Evolutionary conservation across 2,113 vertebrate species (phyloP).

Genomic region (Dascyllus trimaculatus): DNA sequence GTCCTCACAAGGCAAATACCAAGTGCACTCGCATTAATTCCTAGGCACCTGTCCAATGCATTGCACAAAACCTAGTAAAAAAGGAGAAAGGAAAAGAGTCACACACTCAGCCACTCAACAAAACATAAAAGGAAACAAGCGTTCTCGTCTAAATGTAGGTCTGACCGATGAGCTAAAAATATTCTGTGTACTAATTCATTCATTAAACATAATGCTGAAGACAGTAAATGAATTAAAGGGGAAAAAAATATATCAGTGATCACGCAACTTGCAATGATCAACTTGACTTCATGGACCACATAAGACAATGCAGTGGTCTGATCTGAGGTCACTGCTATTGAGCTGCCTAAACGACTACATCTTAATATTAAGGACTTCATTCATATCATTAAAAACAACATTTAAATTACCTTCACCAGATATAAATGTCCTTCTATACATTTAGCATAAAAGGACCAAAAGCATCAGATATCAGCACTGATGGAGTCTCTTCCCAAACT

Average conservation of each 20-base stretch:
- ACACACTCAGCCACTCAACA: neutral
- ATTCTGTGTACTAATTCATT: neutral
- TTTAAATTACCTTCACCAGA: neutral
- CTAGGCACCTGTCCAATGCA: constrained; percentile 88
- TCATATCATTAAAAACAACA: neutral
- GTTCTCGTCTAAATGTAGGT: neutral
- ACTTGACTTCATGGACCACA: neutral
- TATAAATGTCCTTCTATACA: neutral
- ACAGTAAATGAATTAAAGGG: neutral
- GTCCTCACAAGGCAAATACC: constrained; percentile 67
- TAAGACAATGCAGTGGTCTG: neutral
- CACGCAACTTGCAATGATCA: neutral
- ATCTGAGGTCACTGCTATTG: neutral
- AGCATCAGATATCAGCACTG: neutral
- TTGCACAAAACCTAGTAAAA: constrained; percentile 77
- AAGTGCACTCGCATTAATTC: constrained; percentile 69
- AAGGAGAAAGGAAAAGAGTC: constrained; percentile 32
- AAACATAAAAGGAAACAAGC: neutral
- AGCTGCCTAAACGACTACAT: constrained; percentile 2
- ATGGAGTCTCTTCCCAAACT: neutral
- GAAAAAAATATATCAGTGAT: no score
- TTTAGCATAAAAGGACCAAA: neutral
- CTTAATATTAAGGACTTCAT: neutral
- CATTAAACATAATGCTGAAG: constrained; percentile 1
- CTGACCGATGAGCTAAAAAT: constrained; percentile 1